phyloP scores from a whole-genome alignment of 2,797 vertebrate genomes.

The Tangara arthus region DNA sequence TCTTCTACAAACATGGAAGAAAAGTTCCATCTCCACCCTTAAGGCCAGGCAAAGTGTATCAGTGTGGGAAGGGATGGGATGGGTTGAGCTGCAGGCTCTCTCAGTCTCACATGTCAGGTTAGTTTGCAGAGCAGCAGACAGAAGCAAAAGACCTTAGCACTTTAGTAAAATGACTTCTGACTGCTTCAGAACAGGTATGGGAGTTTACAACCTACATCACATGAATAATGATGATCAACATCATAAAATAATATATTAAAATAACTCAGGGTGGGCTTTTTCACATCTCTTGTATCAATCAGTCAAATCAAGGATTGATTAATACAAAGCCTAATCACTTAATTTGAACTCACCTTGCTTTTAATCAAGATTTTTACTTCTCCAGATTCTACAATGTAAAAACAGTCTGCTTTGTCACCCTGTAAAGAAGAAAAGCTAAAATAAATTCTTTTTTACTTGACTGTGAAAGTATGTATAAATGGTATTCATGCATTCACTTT shows the following conservation, averaged over 20 bases:
- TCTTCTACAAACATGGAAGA: background rate
- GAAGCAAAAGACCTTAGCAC: background rate
- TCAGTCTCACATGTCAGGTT: background rate
- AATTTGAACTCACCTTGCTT: conserved; percentile 88
- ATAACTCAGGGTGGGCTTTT: background rate
- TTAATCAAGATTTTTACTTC: conserved; percentile 98
- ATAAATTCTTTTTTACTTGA: background rate
- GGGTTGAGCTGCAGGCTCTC: background rate
- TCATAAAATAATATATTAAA: background rate
- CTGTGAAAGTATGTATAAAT: background rate
- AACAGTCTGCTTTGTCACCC: conserved; percentile 95
- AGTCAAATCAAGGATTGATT: background rate
- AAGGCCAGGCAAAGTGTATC: background rate
- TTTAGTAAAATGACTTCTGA: background rate
- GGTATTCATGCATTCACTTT: background rate
- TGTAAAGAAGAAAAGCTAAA: conserved; percentile 59
- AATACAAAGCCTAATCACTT: background rate
- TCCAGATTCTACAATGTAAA: conserved; percentile 94
- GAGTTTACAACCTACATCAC: background rate
- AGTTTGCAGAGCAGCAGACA: background rate
- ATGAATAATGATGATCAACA: background rate
- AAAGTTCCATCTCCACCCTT: background rate
- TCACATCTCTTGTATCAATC: background rate
- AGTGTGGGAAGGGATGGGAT: background rate
- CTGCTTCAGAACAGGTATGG: background rate